phyloP scores from a whole-genome alignment of 2,797 vertebrate genomes.

The Crocodylus rhombifer region DNA sequence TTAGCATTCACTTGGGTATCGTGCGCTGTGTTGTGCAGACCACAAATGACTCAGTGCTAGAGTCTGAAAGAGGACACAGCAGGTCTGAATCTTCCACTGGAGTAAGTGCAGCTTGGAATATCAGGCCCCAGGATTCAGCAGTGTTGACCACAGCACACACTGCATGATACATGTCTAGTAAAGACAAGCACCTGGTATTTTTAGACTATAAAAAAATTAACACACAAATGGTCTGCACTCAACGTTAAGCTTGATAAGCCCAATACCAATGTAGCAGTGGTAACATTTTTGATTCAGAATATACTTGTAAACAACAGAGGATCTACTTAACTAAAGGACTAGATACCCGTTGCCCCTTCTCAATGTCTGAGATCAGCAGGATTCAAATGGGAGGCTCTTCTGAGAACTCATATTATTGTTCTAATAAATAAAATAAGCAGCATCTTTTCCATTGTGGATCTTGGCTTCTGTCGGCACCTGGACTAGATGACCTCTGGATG shows the following conservation, averaged over 20 bases:
- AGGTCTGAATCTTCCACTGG: not conserved
- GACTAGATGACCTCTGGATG: not conserved
- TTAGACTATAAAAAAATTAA: no score
- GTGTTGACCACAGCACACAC: not conserved
- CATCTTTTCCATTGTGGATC: not conserved
- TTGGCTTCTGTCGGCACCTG: not conserved
- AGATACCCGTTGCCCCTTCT: not conserved
- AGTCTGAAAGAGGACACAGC: not conserved
- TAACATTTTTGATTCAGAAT: not conserved
- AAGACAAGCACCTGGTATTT: not conserved
- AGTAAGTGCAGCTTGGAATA: not conserved
- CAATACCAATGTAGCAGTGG: not conserved
- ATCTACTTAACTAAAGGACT: not conserved
- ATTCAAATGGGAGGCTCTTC: not conserved
- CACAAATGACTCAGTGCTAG: not conserved
- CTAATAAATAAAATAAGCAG: not conserved
- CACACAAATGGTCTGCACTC: no score
- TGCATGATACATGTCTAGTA: not conserved
- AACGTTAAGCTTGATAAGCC: not conserved
- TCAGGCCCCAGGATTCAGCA: not conserved
- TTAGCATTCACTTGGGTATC: no score
- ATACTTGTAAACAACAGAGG: not conserved
- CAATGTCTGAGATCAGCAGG: not conserved
- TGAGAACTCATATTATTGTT: not conserved
- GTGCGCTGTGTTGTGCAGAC: no score